phyloP scores from a whole-genome alignment of 1,140 invertebrate species.

The Andrena cerasifolii region DNA sequence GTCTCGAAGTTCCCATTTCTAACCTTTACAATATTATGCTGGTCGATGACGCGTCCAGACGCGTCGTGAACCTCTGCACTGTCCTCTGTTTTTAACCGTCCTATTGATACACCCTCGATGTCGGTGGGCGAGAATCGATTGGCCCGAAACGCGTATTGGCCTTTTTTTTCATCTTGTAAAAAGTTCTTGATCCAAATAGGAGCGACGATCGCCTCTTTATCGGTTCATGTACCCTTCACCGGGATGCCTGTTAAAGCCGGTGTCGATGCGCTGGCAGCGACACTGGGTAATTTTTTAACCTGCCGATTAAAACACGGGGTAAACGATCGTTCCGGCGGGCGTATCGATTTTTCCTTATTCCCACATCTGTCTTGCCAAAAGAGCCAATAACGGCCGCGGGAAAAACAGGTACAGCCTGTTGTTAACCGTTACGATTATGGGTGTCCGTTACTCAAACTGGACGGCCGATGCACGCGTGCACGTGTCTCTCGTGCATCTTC shows the following conservation, averaged over 20 bases:
- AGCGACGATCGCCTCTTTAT: background rate
- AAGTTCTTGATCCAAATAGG: background rate
- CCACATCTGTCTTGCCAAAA: slow-evolving; percentile 19
- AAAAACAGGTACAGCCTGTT: slow-evolving; percentile 46
- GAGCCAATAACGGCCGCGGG: slow-evolving; percentile 38
- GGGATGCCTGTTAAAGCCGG: background rate
- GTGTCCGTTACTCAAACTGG: slow-evolving; percentile 25
- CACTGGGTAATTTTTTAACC: slow-evolving; percentile 6
- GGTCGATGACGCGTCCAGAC: too few relatives aligned
- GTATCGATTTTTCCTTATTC: slow-evolving; percentile 30
- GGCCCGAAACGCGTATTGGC: background rate
- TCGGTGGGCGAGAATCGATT: background rate
- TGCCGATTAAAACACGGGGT: background rate
- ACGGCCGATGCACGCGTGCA: slow-evolving; percentile 17
- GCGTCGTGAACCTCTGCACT: too few relatives aligned
- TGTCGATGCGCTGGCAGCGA: background rate
- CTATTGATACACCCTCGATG: background rate
- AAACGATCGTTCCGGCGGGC: background rate
- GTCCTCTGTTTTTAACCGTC: too few relatives aligned
- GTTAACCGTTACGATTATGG: slow-evolving; percentile 49
- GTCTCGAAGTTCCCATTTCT: too few relatives aligned
- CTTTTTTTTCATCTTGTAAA: background rate
- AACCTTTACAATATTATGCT: too few relatives aligned
- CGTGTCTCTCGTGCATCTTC: slow-evolving; percentile 3
- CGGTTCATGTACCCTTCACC: background rate